Conservation (phyloP, 1,140 invertebrate species). For the Hyphantria cunea region DNA sequence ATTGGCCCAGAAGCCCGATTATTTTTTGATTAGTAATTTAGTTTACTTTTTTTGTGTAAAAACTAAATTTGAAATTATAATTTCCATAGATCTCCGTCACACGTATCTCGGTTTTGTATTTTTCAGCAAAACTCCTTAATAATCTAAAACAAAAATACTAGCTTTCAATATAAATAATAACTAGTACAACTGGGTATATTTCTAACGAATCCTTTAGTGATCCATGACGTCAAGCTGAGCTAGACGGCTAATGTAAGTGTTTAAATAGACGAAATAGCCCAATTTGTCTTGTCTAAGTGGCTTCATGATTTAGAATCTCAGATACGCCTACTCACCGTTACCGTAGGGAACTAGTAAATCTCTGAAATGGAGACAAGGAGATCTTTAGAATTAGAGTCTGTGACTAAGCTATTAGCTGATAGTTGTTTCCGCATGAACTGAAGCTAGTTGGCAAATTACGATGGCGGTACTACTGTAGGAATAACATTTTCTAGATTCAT, state of each 20-base stretch:
- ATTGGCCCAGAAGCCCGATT: too few relatives aligned
- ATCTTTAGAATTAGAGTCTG: conserved; percentile 42
- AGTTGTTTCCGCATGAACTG: conserved; percentile 11
- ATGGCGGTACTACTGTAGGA: not conserved
- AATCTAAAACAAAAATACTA: too few relatives aligned
- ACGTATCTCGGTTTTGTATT: too few relatives aligned
- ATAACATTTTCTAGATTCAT: not conserved
- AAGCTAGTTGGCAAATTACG: conserved; percentile 1
- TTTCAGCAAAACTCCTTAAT: too few relatives aligned
- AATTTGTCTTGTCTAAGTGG: conserved; percentile 61
- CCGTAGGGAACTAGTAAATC: conserved; percentile 52
- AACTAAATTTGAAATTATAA: too few relatives aligned
- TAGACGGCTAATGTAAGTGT: conserved; percentile 35
- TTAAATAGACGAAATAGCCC: conserved; percentile 48
- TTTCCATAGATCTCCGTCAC: too few relatives aligned
- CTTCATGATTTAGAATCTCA: conserved; percentile 54
- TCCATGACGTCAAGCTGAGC: too few relatives aligned
- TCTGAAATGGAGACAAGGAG: conserved; percentile 46
- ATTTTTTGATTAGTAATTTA: too few relatives aligned
- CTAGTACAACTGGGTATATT: too few relatives aligned
- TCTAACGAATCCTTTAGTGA: too few relatives aligned
- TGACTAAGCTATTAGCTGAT: conserved; percentile 21
- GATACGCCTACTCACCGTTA: conserved; percentile 45
- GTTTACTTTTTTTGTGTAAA: too few relatives aligned
- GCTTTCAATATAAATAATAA: too few relatives aligned